Evolutionary conservation across 2,888 invertebrate genomes (phyloP).

Genomic region (Chironomus riparius): DNA sequence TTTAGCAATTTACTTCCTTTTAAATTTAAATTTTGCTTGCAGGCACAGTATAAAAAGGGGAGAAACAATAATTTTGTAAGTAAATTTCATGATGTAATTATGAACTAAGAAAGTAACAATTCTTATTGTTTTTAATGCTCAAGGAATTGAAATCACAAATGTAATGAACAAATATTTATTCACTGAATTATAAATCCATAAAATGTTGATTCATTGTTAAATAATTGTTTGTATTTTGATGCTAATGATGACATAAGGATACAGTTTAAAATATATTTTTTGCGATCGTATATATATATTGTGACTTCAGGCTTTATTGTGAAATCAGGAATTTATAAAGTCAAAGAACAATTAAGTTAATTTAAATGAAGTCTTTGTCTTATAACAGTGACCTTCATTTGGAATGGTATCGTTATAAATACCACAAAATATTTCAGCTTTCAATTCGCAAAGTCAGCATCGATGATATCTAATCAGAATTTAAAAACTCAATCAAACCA

Average conservation of each 20-base stretch:
- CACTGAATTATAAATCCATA: background rate
- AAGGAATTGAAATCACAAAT: background rate
- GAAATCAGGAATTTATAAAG: too few relatives aligned
- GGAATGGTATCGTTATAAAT: too few relatives aligned
- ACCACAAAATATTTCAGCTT: too few relatives aligned
- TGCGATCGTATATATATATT: too few relatives aligned
- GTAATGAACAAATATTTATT: background rate
- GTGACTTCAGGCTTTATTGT: too few relatives aligned
- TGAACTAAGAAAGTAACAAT: background rate
- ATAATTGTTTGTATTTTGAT: conserved; percentile 7
- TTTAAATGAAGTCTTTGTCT: too few relatives aligned
- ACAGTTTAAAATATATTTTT: too few relatives aligned
- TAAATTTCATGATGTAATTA: background rate
- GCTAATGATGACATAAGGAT: conserved; percentile 10
- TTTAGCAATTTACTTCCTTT: background rate
- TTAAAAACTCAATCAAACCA: background rate
- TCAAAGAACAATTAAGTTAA: too few relatives aligned
- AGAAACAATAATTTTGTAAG: too few relatives aligned
- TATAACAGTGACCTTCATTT: too few relatives aligned
- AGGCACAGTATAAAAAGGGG: background rate
- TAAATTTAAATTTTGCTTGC: background rate
- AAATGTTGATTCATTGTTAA: conserved; percentile 4
- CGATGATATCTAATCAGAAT: too few relatives aligned
- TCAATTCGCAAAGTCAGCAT: too few relatives aligned
- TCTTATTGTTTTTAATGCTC: background rate